Evolutionary conservation across 2,113 vertebrate genomes (phyloP).

Genomic region (Platysternon megacephalum): DNA sequence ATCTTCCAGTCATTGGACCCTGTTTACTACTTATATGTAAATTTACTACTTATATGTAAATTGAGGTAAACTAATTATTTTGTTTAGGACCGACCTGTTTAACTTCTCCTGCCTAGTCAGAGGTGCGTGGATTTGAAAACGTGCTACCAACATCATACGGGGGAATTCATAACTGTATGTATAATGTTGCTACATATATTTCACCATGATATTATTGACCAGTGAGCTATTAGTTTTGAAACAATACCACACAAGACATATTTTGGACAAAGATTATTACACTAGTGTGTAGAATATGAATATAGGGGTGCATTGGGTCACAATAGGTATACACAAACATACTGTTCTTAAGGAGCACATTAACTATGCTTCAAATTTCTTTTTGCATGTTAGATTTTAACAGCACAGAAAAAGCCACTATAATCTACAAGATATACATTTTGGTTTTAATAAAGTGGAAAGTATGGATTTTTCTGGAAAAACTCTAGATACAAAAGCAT

Average conservation of each 20-base stretch:
- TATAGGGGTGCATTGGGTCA: too few species aligned
- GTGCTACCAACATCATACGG: too few species aligned
- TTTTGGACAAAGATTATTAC: too few species aligned
- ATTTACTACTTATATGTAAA: neutral
- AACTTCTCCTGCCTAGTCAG: neutral
- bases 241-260: too few species aligned
- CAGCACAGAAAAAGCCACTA: neutral
- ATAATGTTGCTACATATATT: too few species aligned
- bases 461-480: neutral
- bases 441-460: neutral
- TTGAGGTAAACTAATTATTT: neutral
- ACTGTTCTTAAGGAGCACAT: neutral
- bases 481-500: neutral
- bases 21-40: neutral
- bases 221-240: too few species aligned
- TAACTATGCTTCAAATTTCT: neutral
- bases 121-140: too few species aligned
- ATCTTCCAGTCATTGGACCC: too few species aligned
- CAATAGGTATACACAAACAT: neutral
- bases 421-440: neutral
- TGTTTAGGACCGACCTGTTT: neutral
- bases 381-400: too few species aligned
- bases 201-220: too few species aligned
- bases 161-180: too few species aligned
- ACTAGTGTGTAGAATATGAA: too few species aligned